Percentiles rank a stretch among this genome's conserved stretches.
Evolutionary conservation across 1,140 invertebrate genomes (phyloP).

Genomic region (Scylla paramamosain): DNA sequence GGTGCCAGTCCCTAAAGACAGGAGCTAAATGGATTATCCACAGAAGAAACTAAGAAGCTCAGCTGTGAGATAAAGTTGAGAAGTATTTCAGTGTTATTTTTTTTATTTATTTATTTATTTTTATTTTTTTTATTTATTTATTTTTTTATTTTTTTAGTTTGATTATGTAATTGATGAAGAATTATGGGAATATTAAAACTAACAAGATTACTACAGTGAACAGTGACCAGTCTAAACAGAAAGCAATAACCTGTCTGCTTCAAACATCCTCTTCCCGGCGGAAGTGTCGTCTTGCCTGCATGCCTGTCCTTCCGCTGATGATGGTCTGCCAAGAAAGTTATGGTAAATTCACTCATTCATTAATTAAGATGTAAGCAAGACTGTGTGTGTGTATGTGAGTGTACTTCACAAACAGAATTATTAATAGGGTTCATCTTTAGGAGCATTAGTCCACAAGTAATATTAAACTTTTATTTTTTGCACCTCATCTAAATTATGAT

Average conservation of each 20-base stretch:
- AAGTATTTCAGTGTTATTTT: too few species aligned
- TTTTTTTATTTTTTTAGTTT: background rate
- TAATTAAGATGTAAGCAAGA: background rate
- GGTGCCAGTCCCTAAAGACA: too few species aligned
- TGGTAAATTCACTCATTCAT: background rate
- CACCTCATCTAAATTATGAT: background rate
- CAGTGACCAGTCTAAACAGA: background rate
- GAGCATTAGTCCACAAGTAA: background rate
- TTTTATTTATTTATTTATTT: background rate
- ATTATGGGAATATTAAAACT: background rate
- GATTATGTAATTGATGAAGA: background rate
- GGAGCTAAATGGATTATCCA: too few species aligned
- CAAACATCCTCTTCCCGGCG: background rate
- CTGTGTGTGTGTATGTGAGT: background rate
- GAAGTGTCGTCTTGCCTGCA: slow-evolving; percentile 39
- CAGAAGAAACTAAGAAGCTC: too few species aligned
- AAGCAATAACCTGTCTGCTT: background rate
- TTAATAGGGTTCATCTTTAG: background rate
- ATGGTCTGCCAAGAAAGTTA: slow-evolving; percentile 36
- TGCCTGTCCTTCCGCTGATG: slow-evolving; percentile 21
- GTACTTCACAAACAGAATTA: too few species aligned
- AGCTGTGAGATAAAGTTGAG: too few species aligned
- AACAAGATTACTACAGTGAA: background rate
- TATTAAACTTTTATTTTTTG: background rate
- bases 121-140: background rate